These are phyloP conservation scores for Drosophila carrolli DNA, from an alignment of 1,140 invertebrate genomes.

Conservation along the genomic window DNA sequence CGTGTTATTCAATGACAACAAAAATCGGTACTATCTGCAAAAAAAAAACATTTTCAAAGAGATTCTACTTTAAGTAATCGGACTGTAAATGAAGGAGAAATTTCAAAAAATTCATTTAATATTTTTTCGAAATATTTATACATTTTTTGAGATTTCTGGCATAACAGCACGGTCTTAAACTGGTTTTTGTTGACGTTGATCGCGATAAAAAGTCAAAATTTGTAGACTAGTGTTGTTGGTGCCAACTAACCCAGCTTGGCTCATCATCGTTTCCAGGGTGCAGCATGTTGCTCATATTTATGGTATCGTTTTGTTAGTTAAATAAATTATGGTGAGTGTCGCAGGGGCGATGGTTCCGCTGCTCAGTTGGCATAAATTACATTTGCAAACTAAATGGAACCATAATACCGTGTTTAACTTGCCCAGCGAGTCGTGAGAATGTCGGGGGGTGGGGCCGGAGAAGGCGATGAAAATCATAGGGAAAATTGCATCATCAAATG, in stretches of 20 bases:
- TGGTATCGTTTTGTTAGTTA: constrained; percentile 37
- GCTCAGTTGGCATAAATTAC: constrained; percentile 56
- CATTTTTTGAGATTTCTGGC: too few species aligned
- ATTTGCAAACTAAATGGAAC: constrained; percentile 49
- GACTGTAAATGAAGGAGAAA: too few species aligned
- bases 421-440: constrained; percentile 26
- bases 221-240: too few species aligned
- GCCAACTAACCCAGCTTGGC: constrained; percentile 13
- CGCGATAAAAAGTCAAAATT: too few species aligned
- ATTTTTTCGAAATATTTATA: too few species aligned
- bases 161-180: too few species aligned
- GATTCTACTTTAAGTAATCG: too few species aligned
- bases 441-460: background rate
- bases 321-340: constrained; percentile 55
- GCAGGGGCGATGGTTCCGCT: background rate
- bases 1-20: too few species aligned
- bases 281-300: constrained; percentile 49
- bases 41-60: too few species aligned
- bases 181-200: too few species aligned
- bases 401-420: constrained; percentile 40
- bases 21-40: too few species aligned
- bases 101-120: too few species aligned
- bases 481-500: constrained; percentile 42
- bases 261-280: constrained; percentile 27
- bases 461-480: constrained; percentile 19